A percentile compares a stretch with the other conserved stretches of the same genome.
These are phyloP conservation scores for Ceyx margarethae DNA, from an alignment of 2,113 vertebrate species.

Conservation along the genomic window DNA sequence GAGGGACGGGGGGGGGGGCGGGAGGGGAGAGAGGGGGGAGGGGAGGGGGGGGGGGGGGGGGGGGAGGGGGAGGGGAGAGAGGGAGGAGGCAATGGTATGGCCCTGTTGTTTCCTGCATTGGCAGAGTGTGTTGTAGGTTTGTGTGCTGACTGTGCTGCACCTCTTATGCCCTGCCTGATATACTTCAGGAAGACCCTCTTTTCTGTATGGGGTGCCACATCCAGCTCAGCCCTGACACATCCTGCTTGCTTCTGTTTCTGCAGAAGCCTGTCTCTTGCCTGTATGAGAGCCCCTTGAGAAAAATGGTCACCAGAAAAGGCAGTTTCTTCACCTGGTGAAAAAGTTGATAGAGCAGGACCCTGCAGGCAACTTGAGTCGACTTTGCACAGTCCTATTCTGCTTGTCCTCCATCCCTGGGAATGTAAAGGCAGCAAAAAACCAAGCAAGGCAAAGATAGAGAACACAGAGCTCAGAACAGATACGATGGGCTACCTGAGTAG, in stretches of 20 bases:
- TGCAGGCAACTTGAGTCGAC: neutral
- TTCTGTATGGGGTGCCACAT: neutral
- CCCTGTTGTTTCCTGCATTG: neutral
- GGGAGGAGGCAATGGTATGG: no score
- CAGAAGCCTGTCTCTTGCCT: neutral
- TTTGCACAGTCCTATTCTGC: neutral
- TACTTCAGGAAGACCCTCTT: neutral
- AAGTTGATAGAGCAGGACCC: neutral
- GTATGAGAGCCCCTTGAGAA: neutral
- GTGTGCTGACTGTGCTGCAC: neutral
- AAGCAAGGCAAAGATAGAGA: neutral
- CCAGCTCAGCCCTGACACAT: neutral
- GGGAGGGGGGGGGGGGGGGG: no score
- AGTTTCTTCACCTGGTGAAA: neutral
- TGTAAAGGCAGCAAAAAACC: no score
- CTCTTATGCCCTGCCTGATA: neutral
- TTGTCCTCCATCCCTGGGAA: neutral
- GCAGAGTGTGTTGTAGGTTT: neutral
- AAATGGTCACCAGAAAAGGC: neutral
- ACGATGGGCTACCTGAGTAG: neutral
- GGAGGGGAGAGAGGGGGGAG: no score
- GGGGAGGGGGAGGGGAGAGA: no score
- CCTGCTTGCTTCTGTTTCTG: neutral
- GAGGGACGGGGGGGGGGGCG: no score
- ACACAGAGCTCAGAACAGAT: neutral